These are phyloP conservation scores for Triplophysa rosa DNA, from an alignment of 2,113 vertebrate genomes.

Conservation along the genomic window DNA sequence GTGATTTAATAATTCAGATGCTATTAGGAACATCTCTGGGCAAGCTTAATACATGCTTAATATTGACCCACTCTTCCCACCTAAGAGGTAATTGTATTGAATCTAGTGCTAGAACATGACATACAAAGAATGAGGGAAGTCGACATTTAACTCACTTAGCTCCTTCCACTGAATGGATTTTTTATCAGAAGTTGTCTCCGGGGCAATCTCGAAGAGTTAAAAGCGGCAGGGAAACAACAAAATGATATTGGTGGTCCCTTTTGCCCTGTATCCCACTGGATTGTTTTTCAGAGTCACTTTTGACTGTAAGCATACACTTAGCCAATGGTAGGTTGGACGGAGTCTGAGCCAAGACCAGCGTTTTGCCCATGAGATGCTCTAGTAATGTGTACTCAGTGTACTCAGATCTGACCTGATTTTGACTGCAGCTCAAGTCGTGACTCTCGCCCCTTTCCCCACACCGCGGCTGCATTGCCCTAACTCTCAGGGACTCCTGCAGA, in stretches of 20 bases:
- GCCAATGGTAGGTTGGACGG: background rate
- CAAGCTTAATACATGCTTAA: conserved; percentile 55
- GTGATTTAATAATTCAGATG: conserved; percentile 77
- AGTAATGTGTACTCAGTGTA: background rate
- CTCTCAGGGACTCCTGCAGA: conserved; percentile 41
- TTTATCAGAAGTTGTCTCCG: conserved; percentile 20
- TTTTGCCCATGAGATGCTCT: background rate
- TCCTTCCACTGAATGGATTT: conserved; percentile 9
- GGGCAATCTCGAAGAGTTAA: background rate
- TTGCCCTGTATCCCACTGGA: background rate
- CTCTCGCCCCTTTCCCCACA: background rate
- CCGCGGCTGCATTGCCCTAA: conserved; percentile 7
- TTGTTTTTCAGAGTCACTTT: background rate
- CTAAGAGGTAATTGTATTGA: conserved; percentile 62
- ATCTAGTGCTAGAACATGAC: conserved; percentile 43
- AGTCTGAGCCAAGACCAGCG: background rate
- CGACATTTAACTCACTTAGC: background rate
- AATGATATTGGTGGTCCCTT: background rate
- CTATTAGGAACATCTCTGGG: conserved; percentile 67
- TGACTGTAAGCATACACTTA: background rate
- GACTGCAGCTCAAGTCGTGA: background rate
- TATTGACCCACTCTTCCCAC: conserved; percentile 59
- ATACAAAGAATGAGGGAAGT: conserved; percentile 13
- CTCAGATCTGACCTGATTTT: conserved; percentile 10
- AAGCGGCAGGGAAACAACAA: background rate